Conservation (phyloP, 2,797 vertebrate species). For the Craterocephalus amniculus region DNA sequence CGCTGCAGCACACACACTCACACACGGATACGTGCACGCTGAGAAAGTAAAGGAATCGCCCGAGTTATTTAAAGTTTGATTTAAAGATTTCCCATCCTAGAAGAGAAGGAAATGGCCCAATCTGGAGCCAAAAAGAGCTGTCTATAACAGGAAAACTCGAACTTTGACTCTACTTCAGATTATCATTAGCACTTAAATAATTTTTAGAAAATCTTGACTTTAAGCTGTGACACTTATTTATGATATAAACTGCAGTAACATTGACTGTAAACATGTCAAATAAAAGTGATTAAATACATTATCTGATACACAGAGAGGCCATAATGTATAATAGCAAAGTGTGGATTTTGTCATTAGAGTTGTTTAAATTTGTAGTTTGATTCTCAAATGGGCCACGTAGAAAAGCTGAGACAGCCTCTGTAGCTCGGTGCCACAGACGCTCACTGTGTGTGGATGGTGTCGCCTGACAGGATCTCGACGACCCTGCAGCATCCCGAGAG, state of each 20-base stretch:
- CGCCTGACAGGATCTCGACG: constrained; percentile 92
- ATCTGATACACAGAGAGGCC: neutral
- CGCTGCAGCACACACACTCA: constrained; percentile 4
- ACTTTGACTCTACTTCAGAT: too few species aligned
- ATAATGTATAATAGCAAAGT: neutral
- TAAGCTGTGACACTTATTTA: neutral
- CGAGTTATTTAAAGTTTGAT: too few species aligned
- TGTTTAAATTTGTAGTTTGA: constrained; percentile 1
- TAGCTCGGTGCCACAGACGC: constrained; percentile 14
- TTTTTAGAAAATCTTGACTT: neutral
- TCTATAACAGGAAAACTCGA: neutral
- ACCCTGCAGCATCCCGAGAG: constrained; percentile 91
- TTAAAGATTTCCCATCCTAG: too few species aligned
- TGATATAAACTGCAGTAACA: too few species aligned
- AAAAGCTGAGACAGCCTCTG: neutral
- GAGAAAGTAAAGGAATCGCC: neutral
- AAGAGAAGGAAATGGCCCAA: neutral
- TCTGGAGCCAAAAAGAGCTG: neutral
- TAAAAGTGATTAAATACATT: neutral
- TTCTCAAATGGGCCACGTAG: neutral
- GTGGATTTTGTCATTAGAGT: neutral
- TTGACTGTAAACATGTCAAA: too few species aligned
- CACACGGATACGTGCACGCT: neutral
- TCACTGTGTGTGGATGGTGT: constrained; percentile 74
- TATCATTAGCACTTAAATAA: neutral